Base-by-base conservation (phyloP, 2,113 vertebrate species). In the Gavialis gangeticus region DNA sequence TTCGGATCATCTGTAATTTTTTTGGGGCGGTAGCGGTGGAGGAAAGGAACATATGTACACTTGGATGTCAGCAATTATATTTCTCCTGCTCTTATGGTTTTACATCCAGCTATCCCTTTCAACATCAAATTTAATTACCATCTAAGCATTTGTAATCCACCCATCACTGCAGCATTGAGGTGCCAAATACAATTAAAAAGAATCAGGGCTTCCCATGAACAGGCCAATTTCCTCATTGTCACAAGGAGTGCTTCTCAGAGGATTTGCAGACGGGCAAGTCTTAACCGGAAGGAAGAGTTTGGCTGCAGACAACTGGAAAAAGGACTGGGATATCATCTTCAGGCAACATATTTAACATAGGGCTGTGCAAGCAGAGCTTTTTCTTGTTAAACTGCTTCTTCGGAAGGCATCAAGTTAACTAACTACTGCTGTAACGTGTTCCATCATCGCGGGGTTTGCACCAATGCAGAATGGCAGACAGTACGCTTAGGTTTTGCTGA, bases 291-390 rank as follows among this genome's bases (percentile, higher is more conserved):
- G 46, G 81, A 37, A 77, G 71, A 46, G 28, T 79, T 3, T n/a
- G 46, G 77, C 15, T 60, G 66, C 0, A 7, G 4, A n/a, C 5
- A 27, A 57, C 56, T 27, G 2, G 28, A 21, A 76, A 56, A 55
- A 73, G 69, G 62, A 34, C 24, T 10, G 75, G 62, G 66, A 21
- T 12, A 15, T 4, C 62, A 22, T 5, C 22, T 73, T 75, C 19
- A 12, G 0, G n/a, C 14, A 21, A 63, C 0, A 1, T 1, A 14
- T 59, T 75, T 24, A 28, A n/a, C 1, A 17, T 0, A 25, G 6
- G 27, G 17, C 54, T 66, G 7, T 11, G 27, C 55, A 30, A 86
- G 5, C 14, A 34, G 63, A 8, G 46, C 2, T 5, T 17, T 64
- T 10, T 58, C 3, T 3, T 2, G 24, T 24, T 3, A 56, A 24